Percentiles rank a stretch among this genome's conserved stretches.
Evolutionary conservation across 2,888 invertebrate species (phyloP).

Genomic region (Eilema depressum): DNA sequence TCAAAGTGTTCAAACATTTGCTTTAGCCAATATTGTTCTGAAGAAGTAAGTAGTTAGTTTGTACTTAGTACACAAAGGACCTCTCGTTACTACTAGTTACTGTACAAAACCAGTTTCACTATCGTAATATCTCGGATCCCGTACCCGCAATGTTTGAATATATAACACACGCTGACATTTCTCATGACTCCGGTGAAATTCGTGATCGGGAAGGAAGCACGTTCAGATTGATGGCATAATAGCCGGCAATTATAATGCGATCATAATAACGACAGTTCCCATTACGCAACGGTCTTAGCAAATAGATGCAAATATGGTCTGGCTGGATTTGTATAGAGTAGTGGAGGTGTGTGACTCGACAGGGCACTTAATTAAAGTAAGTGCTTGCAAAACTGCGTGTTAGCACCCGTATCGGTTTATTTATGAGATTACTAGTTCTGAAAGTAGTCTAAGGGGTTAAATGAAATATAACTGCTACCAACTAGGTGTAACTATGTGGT

Average conservation of each 20-base stretch:
- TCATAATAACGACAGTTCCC: conserved; percentile 65
- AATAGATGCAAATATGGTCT: conserved; percentile 29
- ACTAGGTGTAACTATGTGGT: conserved; percentile 12
- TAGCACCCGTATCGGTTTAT: conserved; percentile 63
- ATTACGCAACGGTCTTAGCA: conserved; percentile 63
- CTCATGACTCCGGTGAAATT: conserved; percentile 74
- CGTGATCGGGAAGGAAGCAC: conserved; percentile 73
- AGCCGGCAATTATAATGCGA: conserved; percentile 70
- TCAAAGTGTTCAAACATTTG: conserved; percentile 64
- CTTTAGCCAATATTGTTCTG: conserved; percentile 65
- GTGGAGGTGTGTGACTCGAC: conserved; percentile 52
- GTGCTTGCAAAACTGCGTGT: conserved; percentile 67
- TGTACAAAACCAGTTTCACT: conserved; percentile 62
- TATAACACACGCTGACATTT: conserved; percentile 72
- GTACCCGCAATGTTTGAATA: conserved; percentile 54
- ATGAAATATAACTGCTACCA: conserved; percentile 29
- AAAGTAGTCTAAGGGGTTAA: conserved; percentile 58
- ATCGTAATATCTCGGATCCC: conserved; percentile 55
- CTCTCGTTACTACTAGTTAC: conserved; percentile 55
- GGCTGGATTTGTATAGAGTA: conserved; percentile 3
- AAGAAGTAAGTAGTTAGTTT: conserved; percentile 63
- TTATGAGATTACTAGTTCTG: conserved; percentile 68
- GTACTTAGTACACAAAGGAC: conserved; percentile 66
- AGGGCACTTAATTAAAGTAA: conserved; percentile 69
- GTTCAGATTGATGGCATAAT: conserved; percentile 67